A percentile compares a stretch with the other conserved stretches of the same genome.
Conservation (phyloP, 2,113 vertebrate genomes). For the Seriola rivoliana region DNA sequence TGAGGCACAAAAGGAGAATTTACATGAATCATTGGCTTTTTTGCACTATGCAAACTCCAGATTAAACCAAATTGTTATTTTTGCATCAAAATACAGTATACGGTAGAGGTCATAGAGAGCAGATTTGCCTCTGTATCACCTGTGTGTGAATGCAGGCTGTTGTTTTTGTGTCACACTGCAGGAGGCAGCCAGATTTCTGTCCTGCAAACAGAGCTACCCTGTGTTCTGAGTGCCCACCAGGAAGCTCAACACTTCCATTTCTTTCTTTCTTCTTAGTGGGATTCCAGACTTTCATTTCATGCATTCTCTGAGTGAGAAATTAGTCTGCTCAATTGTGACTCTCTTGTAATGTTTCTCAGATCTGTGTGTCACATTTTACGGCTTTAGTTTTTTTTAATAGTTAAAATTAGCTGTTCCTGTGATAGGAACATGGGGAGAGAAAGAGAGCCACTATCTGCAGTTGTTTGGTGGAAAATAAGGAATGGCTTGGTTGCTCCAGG, state of each 20-base stretch:
- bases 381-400: constrained; percentile 1
- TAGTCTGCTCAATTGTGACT: background rate
- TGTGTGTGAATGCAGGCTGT: constrained; percentile 20
- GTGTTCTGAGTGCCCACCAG: constrained; percentile 59
- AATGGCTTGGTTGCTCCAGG: constrained; percentile 78
- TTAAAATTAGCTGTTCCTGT: constrained; percentile 12
- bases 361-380: background rate
- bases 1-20: constrained; percentile 41
- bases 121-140: constrained; percentile 42
- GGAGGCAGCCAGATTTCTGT: constrained; percentile 60
- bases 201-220: constrained; percentile 48
- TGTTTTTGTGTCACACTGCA: constrained; percentile 66
- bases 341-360: background rate
- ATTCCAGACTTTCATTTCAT: constrained; percentile 35
- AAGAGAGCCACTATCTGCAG: constrained; percentile 53
- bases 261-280: constrained; percentile 34
- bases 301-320: constrained; percentile 39
- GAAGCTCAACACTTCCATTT: constrained; percentile 55
- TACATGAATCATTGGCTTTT: constrained; percentile 39
- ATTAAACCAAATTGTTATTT: constrained; percentile 12
- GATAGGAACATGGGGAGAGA: background rate
- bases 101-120: constrained; percentile 20
- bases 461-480: constrained; percentile 76
- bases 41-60: constrained; percentile 44
- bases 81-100: constrained; percentile 22